Conservation (phyloP, 2,113 vertebrate species). For the Apteryx mantelli region DNA sequence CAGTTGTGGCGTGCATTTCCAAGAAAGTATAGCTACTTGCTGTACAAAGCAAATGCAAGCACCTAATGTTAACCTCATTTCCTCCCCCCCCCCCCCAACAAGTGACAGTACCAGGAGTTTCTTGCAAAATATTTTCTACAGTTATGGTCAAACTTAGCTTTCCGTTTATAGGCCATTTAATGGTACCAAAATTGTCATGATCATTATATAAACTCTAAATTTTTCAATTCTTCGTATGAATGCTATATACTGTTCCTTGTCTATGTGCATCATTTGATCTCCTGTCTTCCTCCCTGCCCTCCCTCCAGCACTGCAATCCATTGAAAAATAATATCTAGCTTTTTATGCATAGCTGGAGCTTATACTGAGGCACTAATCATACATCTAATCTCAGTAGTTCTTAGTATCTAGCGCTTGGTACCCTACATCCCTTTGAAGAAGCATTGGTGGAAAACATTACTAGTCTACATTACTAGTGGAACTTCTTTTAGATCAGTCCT, state of each 20-base stretch:
- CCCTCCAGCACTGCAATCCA: background rate
- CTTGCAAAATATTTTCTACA: background rate
- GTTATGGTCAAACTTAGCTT: background rate
- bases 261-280: background rate
- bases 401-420: background rate
- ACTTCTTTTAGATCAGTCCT: no score
- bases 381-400: background rate
- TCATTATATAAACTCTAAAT: background rate
- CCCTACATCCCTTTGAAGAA: background rate
- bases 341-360: background rate
- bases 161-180: background rate
- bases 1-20: background rate
- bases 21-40: background rate
- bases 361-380: background rate
- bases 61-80: no score
- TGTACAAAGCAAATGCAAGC: background rate
- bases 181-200: background rate
- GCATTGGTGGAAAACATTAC: background rate
- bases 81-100: background rate
- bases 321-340: background rate
- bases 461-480: background rate
- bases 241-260: background rate
- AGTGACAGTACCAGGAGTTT: background rate
- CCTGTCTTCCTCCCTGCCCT: background rate
- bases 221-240: background rate